Evolutionary conservation across 1,140 invertebrate genomes (phyloP), one percentile per base, ranked within the genome.

Genomic region (Adelges cooleyi): DNA sequence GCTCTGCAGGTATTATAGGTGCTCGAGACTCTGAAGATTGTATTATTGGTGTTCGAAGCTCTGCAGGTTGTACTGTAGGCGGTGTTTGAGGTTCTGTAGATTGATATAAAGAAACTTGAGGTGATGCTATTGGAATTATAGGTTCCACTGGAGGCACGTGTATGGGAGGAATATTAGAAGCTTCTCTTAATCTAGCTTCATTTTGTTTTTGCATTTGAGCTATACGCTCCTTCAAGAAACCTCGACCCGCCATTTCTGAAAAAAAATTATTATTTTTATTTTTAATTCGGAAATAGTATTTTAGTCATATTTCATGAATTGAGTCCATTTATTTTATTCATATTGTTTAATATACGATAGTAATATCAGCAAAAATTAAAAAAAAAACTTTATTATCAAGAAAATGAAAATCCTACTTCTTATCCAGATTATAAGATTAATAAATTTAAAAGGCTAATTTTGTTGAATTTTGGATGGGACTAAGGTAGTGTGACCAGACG

Each of bases 171-270:
- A 33, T 33, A 33, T 33, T 6, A 33, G 29, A 6, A 33, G 11
- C 29, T 33, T 33, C 29, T 5, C 29, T 33, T 33, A 33, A 11
- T 33, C 13, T 3, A 18, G 23, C 0, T 27, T 50, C 20, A 5
- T 33, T 27, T 0, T 5, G 13, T 11, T 4, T 27, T 13, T 48
- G 2, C 2, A 22, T 17, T 27, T 48, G 10, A 33, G 56, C 42
- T 5, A 48, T 18, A 29, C 25, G 56, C 1, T 11, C 33, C 10
- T 62, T 62, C 18, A 62, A 62, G 22, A 62, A 62, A 17, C 56
- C 56, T 20, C 56, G n/a, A 20, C 56, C 56, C 3, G 56, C 6
- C 56, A 62, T 62, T 22, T 18, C 56, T 62, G 29, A 4, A 20
- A 59, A 46, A 4, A n/a, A 44, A 17, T 4, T n/a, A 44, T 11